Conservation (phyloP, 2,888 invertebrate species). For the Platynereis dumerilii region DNA sequence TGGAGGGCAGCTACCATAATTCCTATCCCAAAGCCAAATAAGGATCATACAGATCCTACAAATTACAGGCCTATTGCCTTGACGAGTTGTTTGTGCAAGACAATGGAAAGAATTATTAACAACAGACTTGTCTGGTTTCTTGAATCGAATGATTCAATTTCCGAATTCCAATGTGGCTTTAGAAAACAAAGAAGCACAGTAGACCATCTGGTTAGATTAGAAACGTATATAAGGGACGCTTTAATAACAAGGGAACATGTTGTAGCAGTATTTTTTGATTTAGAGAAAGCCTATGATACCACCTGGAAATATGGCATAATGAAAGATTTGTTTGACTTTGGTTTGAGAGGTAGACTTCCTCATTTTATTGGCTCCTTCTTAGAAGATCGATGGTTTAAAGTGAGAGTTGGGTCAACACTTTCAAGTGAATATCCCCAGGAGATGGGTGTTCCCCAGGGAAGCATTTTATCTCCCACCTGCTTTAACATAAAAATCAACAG, state of each 20-base stretch:
- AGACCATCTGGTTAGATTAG: conserved; percentile 34
- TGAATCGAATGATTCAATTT: conserved; percentile 33
- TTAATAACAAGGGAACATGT: conserved; percentile 36
- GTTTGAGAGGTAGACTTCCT: conserved; percentile 32
- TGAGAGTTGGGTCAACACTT: conserved; percentile 18
- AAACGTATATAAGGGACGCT: conserved; percentile 36
- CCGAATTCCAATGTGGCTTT: conserved; percentile 36
- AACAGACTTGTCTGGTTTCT: conserved; percentile 39
- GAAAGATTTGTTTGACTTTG: conserved; percentile 30
- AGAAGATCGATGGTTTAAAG: conserved; percentile 12
- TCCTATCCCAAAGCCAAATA: conserved; percentile 36
- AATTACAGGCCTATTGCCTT: conserved; percentile 45
- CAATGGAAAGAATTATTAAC: conserved; percentile 43
- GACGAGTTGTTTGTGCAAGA: conserved; percentile 44
- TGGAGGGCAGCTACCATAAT: conserved; percentile 33
- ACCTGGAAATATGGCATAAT: conserved; percentile 35
- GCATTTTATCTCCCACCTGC: conserved; percentile 22
- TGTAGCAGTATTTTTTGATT: conserved; percentile 37
- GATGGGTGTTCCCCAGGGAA: conserved; percentile 22
- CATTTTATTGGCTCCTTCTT: conserved; percentile 28
- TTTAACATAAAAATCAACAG: conserved; percentile 15
- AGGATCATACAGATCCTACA: conserved; percentile 32
- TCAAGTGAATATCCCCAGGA: conserved; percentile 10
- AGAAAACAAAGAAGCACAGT: conserved; percentile 26
- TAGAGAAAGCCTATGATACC: conserved; percentile 32